These are phyloP conservation scores for Lampris incognitus DNA, from an alignment of 2,113 vertebrate species.

Conservation along the genomic window DNA sequence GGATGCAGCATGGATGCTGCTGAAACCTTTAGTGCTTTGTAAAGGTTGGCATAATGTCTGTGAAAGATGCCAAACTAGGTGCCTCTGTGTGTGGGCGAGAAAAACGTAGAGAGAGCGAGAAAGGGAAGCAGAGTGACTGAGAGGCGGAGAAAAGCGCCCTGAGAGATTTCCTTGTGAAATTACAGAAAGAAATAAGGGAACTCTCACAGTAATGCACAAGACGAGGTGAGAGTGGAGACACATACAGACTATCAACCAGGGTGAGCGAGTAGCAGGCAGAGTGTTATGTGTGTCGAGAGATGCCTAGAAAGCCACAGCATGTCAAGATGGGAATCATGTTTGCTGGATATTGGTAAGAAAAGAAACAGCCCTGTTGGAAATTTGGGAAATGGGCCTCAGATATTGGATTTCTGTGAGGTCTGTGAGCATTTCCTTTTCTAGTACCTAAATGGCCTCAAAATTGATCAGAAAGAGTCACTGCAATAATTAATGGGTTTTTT, in stretches of 20 bases:
- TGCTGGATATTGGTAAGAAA: background rate
- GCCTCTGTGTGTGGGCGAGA: background rate
- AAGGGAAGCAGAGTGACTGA: background rate
- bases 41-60: constrained; percentile 2
- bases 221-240: constrained; percentile 26
- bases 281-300: background rate
- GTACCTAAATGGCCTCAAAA: background rate
- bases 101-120: background rate
- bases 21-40: background rate
- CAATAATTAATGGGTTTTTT: background rate
- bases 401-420: too few species aligned
- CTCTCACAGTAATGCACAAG: background rate
- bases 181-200: background rate
- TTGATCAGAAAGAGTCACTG: background rate
- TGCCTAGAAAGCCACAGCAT: background rate
- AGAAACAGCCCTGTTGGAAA: background rate
- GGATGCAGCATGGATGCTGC: constrained; percentile 3
- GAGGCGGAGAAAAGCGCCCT: background rate
- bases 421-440: background rate
- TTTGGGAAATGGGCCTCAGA: too few species aligned
- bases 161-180: background rate
- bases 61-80: background rate
- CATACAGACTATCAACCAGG: constrained; percentile 1
- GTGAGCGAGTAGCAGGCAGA: constrained; percentile 12
- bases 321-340: background rate